A percentile compares a stretch with the other conserved stretches of the same genome.
Evolutionary conservation across 2,888 invertebrate species (phyloP).

Genomic region (Papilio demoleus): DNA sequence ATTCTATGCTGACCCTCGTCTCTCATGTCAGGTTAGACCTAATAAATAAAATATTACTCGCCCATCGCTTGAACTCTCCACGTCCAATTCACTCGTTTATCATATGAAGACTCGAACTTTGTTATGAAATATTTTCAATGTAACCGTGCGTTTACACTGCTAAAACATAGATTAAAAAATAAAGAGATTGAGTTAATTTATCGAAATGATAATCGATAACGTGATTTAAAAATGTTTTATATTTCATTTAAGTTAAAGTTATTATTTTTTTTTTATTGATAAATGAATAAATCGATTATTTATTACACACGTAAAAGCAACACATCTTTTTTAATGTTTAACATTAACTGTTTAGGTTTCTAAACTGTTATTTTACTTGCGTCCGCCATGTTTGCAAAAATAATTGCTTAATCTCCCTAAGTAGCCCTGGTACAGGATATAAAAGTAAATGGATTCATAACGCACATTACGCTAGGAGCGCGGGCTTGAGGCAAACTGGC

Average conservation of each 20-base stretch:
- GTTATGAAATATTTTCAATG: neutral
- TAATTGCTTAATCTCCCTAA: conserved; percentile 20
- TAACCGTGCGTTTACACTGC: neutral
- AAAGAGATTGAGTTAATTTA: too few species aligned
- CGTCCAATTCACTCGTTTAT: neutral
- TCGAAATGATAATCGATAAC: too few species aligned
- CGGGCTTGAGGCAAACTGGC: neutral
- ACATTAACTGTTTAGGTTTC: too few species aligned
- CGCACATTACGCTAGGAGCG: conserved; percentile 5
- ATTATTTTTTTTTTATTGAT: too few species aligned
- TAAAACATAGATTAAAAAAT: too few species aligned
- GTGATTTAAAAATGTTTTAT: too few species aligned
- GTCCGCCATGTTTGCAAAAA: neutral
- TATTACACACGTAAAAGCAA: too few species aligned
- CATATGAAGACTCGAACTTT: neutral
- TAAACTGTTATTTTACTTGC: neutral
- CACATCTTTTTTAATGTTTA: too few species aligned
- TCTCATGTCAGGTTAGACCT: neutral
- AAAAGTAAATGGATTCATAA: conserved; percentile 19
- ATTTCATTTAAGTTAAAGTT: too few species aligned
- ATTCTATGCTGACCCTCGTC: conserved; percentile 1
- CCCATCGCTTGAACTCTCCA: neutral
- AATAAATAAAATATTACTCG: conserved; percentile 18
- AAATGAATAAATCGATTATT: too few species aligned
- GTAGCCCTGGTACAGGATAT: conserved; percentile 3